A percentile compares a stretch with the other conserved stretches of the same genome.
Evolutionary conservation across 2,888 invertebrate species (phyloP).

Genomic region (Luffia ferchaultella): DNA sequence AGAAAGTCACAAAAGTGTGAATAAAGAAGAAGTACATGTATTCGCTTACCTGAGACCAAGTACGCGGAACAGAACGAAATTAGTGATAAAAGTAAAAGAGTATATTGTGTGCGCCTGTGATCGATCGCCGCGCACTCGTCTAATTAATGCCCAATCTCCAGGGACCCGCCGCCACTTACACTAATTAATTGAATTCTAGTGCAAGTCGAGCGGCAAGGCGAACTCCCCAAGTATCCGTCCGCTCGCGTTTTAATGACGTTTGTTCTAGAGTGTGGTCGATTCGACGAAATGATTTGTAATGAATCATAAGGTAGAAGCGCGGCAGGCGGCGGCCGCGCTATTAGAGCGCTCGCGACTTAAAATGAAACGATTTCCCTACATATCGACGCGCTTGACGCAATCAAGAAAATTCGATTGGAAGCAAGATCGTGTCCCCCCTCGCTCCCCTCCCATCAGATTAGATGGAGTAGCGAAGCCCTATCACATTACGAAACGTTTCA

Average conservation of each 20-base stretch:
- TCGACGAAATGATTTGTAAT: not conserved
- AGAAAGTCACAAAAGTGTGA: not conserved
- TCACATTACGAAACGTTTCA: constrained; percentile 24
- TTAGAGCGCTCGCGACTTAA: constrained; percentile 11
- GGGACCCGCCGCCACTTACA: constrained; percentile 45
- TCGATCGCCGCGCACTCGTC: constrained; percentile 51
- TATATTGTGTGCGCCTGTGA: constrained; percentile 53
- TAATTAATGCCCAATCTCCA: constrained; percentile 60
- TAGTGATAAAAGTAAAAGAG: constrained; percentile 42
- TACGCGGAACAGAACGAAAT: constrained; percentile 3
- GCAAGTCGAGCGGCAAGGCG: constrained; percentile 1
- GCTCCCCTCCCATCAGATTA: constrained; percentile 26
- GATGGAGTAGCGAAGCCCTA: constrained; percentile 23
- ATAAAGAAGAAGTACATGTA: not conserved
- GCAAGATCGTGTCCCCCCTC: constrained; percentile 29
- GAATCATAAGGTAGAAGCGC: constrained; percentile 24
- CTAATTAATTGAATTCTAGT: constrained; percentile 55
- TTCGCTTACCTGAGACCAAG: not conserved
- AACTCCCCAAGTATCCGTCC: not conserved
- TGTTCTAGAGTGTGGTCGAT: not conserved
- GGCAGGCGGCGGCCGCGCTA: constrained; percentile 16
- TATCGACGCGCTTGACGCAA: constrained; percentile 26
- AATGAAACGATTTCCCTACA: constrained; percentile 20
- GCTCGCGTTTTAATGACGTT: not conserved
- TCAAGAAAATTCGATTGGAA: constrained; percentile 36